phyloP scores from a whole-genome alignment of 2,888 invertebrate genomes.

The Scelioninae gen. 2 region DNA sequence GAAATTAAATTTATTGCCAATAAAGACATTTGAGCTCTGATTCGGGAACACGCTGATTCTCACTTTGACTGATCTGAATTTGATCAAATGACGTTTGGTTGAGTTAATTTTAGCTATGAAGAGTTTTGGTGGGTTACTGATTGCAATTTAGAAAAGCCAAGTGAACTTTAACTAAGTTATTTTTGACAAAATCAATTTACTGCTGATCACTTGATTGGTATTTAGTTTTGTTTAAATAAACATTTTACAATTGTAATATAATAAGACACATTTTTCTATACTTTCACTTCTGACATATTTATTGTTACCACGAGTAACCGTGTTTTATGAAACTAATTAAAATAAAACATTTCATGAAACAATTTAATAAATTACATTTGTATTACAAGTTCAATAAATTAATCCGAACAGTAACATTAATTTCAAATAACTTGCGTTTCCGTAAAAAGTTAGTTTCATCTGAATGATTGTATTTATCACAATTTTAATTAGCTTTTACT shows the following conservation, averaged over 20 bases:
- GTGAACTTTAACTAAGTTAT: conserved; percentile 31
- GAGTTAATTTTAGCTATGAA: conserved; percentile 37
- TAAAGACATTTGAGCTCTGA: background rate
- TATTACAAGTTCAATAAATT: conserved; percentile 15
- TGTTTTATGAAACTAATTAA: background rate
- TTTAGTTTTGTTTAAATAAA: no score
- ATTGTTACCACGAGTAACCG: no score
- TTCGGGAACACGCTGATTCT: conserved; percentile 12
- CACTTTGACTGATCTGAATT: conserved; percentile 37
- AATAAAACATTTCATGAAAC: background rate
- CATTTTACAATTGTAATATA: no score
- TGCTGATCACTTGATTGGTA: background rate
- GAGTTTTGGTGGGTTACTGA: conserved; percentile 27
- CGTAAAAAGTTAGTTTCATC: conserved; percentile 28
- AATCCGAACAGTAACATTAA: conserved; percentile 3
- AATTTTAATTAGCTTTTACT: conserved; percentile 43
- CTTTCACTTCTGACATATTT: no score
- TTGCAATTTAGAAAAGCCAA: conserved; percentile 31
- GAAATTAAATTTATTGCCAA: conserved; percentile 1
- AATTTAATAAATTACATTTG: background rate
- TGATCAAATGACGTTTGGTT: conserved; percentile 31
- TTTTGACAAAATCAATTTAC: conserved; percentile 40
- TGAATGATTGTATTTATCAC: conserved; percentile 22
- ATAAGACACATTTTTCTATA: no score
- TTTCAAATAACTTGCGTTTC: conserved; percentile 20